A percentile compares a stretch with the other conserved stretches of the same genome.
Evolutionary conservation across 1,140 invertebrate genomes (phyloP).

Genomic region (Drosophila ambigua): DNA sequence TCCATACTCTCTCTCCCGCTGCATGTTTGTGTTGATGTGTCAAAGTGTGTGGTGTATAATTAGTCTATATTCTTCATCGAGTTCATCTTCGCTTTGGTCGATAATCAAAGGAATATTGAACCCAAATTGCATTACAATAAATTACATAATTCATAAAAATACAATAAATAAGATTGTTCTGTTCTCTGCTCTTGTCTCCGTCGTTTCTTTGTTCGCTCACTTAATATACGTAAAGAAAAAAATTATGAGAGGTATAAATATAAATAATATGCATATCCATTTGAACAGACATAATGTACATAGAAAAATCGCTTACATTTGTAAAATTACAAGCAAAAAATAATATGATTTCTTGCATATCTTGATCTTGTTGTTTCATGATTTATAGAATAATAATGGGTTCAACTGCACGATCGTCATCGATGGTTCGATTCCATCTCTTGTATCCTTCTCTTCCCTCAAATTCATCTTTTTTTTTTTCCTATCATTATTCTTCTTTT

Average conservation of each 20-base stretch:
- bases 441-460: not conserved
- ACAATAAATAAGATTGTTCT: slow-evolving; percentile 74
- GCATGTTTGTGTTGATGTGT: slow-evolving; percentile 30
- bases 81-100: slow-evolving; percentile 39
- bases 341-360: slow-evolving; percentile 43
- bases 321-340: slow-evolving; percentile 69
- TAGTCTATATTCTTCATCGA: slow-evolving; percentile 43
- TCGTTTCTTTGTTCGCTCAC: slow-evolving; percentile 55
- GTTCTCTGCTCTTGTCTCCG: slow-evolving; percentile 44
- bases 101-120: slow-evolving; percentile 48
- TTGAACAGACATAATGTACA: slow-evolving; percentile 35
- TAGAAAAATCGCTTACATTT: slow-evolving; percentile 55
- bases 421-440: slow-evolving; percentile 7
- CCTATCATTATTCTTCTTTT: slow-evolving; percentile 20
- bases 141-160: slow-evolving; percentile 76
- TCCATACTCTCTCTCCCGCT: slow-evolving; percentile 10
- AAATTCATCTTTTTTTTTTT: slow-evolving; percentile 2
- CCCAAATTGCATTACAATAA: slow-evolving; percentile 57
- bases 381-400: slow-evolving; percentile 43
- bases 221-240: slow-evolving; percentile 67
- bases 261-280: slow-evolving; percentile 34
- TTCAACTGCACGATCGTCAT: slow-evolving; percentile 48
- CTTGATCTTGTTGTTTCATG: slow-evolving; percentile 19
- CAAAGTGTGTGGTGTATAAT: slow-evolving; percentile 38
- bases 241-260: slow-evolving; percentile 63